Base-by-base conservation (phyloP, 2,888 invertebrate genomes). In the Mycalesis mineus region DNA sequence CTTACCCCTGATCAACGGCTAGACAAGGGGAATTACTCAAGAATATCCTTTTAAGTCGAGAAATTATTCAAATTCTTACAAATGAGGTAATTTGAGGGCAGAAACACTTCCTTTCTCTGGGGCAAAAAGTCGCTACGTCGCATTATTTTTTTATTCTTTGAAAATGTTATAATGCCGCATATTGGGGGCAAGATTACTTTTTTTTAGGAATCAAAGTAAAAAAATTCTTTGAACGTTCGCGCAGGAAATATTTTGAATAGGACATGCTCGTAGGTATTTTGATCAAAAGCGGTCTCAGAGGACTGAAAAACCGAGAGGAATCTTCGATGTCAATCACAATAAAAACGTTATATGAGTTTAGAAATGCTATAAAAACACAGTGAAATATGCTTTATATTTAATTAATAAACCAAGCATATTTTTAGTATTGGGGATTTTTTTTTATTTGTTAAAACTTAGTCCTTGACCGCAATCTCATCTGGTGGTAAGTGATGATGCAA, bases 21-120 rank as follows among this genome's bases (percentile, higher is more conserved):
- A 69, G 70, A 65, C 66, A 71, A 69, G 62, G 45, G 55, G 67
- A 70, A 73, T 73, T 67, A 67, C 68, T 68, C 66, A 68, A 47
- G 62, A 68, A 67, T 65, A 72, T 65, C 62, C 55, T 62, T 70
- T 65, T 65, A 68, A 66, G 68, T 63, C 61, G 51, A 33, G 62
- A 55, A 63, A 72, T 65, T 54, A 65, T 70, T 73, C 69, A 69
- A 67, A 68, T 49, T 58, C 62, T 56, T 59, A 65, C 65, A 63
- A 69, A 70, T 67, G 63, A 60, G 64, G 61, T 54, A 63, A 65
- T 68, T 66, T 63, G 60, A 56, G 61, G 50, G 57, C 11, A 44
- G 55, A 60, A 60, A 60, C 41, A 44, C 29, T 36, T 29, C 15
- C 40, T 41, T 39, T 45, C 28, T 14, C 28, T 55, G 37, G 17